Evolutionary conservation across 2,113 vertebrate genomes (phyloP), one percentile per base, ranked within the genome.

Genomic region (Cyanistes caeruleus): DNA sequence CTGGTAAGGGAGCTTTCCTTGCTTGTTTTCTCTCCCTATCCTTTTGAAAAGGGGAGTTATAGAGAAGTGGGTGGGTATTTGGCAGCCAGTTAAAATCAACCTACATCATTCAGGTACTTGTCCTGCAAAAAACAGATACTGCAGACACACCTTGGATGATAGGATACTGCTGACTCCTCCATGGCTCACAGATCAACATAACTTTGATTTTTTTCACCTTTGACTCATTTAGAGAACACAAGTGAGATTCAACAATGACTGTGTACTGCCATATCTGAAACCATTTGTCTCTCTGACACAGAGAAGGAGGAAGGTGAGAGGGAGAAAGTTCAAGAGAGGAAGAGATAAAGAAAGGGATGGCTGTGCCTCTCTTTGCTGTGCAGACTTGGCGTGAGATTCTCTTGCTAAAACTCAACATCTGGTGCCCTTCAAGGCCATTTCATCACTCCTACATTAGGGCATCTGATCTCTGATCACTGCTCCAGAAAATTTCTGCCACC

Each of bases 381-480:
- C 2, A 6, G 25, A 15, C 13, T 21, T 2, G 5, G 5, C 1
- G 2, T 24, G 11, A 31, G 5, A 85, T 51, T 13, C 41, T 86
- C 9, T 86, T 73, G 28, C 19, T 58, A 62, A 86, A 58, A 11
- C 4, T 65, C 3, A 5, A 11, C 28, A 80, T 56, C 10, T 64
- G 25, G 3, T 43, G 27, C n/a, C 1, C 1, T 44, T 63, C 23
- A 58, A 52, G n/a, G 21, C 39, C 16, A 49, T 7, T 43, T 24
- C 5, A 51, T 39, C 48, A 51, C 4, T 46, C 19, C 28, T 84
- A 1, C 2, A 4, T n/a, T 67, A 48, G 9, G 7, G 11, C 14
- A 39, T 15, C 23, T 75, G 69, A 35, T 11, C 43, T 59, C 31
- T 39, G 56, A 43, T 8, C 49, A 7, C 35, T 35, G 5, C 11